Percentiles rank a stretch among this genome's conserved stretches.
These are phyloP conservation scores for Tipula unca DNA, from an alignment of 2,888 invertebrate genomes.

Conservation along the genomic window DNA sequence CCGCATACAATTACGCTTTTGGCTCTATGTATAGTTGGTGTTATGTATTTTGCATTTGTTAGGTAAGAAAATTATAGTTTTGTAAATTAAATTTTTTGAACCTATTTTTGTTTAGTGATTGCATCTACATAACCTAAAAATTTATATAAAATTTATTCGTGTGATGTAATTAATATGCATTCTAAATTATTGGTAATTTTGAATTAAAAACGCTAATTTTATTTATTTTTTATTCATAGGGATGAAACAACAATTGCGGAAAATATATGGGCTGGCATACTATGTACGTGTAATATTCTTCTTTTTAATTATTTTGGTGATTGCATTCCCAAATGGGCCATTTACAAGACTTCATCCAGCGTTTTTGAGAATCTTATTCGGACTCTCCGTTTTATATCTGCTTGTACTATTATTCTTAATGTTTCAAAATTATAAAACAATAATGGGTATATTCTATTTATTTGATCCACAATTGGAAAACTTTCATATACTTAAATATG, in stretches of 20 bases:
- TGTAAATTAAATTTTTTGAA: neutral
- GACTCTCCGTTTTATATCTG: too few species aligned
- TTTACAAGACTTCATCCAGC: constrained; percentile 98
- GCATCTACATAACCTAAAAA: constrained; percentile 9
- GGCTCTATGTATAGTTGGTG: too few species aligned
- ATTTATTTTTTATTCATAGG: constrained; percentile 50
- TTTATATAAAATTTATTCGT: neutral
- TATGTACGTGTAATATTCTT: constrained; percentile 94
- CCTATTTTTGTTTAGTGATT: neutral
- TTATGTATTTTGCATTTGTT: constrained; percentile 93
- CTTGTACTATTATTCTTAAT: too few species aligned
- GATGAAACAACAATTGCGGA: too few species aligned
- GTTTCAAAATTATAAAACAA: constrained; percentile 91
- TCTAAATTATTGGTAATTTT: too few species aligned
- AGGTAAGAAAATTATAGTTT: too few species aligned
- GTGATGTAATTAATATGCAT: neutral
- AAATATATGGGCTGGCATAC: too few species aligned
- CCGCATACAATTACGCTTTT: too few species aligned
- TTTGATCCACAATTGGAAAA: constrained; percentile 83
- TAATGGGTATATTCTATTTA: too few species aligned
- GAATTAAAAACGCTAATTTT: neutral
- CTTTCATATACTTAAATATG: constrained; percentile 87
- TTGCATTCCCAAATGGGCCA: too few species aligned
- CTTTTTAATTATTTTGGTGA: constrained; percentile 89
- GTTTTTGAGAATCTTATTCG: constrained; percentile 95